Base-by-base conservation (phyloP, 2,113 vertebrate genomes). In the Mirza zaza region DNA sequence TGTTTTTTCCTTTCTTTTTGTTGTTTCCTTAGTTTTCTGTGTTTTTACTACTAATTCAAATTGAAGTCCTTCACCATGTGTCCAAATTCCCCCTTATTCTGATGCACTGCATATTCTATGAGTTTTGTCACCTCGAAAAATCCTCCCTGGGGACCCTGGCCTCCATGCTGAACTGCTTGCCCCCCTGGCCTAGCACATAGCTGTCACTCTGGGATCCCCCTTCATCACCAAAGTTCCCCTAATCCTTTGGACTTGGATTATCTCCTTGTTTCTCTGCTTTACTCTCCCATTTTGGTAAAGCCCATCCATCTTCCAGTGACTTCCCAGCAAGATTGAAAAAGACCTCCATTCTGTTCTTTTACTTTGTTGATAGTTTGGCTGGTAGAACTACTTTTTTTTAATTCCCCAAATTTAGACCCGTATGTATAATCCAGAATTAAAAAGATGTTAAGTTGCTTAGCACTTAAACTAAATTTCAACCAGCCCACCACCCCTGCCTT, bases 1-100 rank as follows among this genome's bases (percentile, higher is more conserved):
- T 80, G 23, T 65, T 75, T 91, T 45, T 61, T 25, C 36, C 90
- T 25, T 34, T 25, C 27, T 18, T 92, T 36, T 71, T 87, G 32
- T 87, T 71, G n/a, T 96, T 96, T 79, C 42, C 39, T 67, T 87
- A 86, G 29, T 71, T 97, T 86, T 89, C 80, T 81, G 2, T 48
- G 65, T 90, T 18, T 14, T 39, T 57, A 29, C 13, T 52, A 73
- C 4, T 50, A 59, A 92, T 81, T 87, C 9, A 2, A 77, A 25
- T 67, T 83, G 42, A 83, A 25, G 23, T 8, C 52, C 63, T 17
- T 81, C 59, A 84, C 14, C 80, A 52, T 9, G 15, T 85, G 36
- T 87, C 57, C 86, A 50, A 83, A 20, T 76, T 48, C 75, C n/a
- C 75, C 48, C 45, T 36, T 23, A 11, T n/a, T 75, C 8, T 17